Conservation (phyloP, 2,888 invertebrate genomes). For the Melipona beecheii region DNA sequence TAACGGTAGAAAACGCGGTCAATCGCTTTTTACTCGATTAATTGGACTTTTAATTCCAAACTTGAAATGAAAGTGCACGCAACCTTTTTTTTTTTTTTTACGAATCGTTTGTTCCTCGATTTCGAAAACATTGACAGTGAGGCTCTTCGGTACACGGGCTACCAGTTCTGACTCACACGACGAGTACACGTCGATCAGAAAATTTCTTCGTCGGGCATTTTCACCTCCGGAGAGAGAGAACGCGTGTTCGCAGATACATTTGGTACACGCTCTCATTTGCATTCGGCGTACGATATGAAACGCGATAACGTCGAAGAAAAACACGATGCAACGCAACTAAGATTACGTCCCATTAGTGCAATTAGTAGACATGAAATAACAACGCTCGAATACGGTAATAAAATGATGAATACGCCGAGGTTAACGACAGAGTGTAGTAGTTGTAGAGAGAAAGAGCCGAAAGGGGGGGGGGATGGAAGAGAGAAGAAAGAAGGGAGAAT, state of each 20-base stretch:
- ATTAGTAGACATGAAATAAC: conserved; percentile 46
- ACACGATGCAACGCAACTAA: neutral
- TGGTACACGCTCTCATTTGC: neutral
- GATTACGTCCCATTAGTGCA: conserved; percentile 36
- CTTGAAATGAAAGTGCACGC: neutral
- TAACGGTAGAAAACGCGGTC: too few relatives aligned
- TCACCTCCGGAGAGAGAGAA: neutral
- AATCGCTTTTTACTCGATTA: too few relatives aligned
- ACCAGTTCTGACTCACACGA: neutral
- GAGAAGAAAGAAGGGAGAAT: conserved; percentile 23
- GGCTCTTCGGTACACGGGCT: neutral
- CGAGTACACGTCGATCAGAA: conserved; percentile 39
- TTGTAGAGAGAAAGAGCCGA: conserved; percentile 23
- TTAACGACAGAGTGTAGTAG: conserved; percentile 21
- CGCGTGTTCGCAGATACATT: neutral
- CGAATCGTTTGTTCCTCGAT: conserved; percentile 3
- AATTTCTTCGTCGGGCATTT: conserved; percentile 10
- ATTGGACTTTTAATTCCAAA: too few relatives aligned
- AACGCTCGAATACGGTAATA: conserved; percentile 36
- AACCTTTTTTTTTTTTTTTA: neutral
- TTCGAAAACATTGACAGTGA: conserved; percentile 41
- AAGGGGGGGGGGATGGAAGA: neutral
- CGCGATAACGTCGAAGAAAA: conserved; percentile 4
- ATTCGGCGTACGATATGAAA: neutral
- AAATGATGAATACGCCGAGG: conserved; percentile 33